Evolutionary conservation across 2,888 invertebrate genomes (phyloP), one percentile per base, ranked within the genome.

Genomic region (Rutpela maculata): DNA sequence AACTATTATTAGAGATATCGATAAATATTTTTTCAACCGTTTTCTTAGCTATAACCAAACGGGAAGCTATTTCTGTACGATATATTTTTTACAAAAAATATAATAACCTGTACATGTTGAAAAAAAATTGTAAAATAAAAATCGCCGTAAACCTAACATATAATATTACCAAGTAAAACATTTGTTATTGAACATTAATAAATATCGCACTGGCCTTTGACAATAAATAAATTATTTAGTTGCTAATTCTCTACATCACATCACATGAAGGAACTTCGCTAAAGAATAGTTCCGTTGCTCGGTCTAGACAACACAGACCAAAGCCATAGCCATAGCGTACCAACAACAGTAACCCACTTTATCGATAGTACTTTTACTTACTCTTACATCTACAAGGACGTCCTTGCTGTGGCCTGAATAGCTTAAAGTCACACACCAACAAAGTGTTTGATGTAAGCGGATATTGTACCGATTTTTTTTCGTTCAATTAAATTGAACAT

Each of bases 381-480:
- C 81, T 81, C 80, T 80, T 79, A 79, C 81, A 76, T 81, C 78
- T 78, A 80, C 85, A 85, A 85, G 85, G 85, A 80, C 84, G 85
- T 79, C 85, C 85, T 85, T 85, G 84, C 80, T 74, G 74, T 80
- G 84, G 79, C 85, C 85, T 85, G 83, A 84, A 85, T 85, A 84
- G 78, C 82, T 83, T 78, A 78, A 74, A 80, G 74, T 80, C 80
- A 77, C 75, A 78, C 78, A 72, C 73, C 63, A 69, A 75, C 75
- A 66, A 66, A 71, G 70, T 75, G 70, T 76, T 77, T 74, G 74
- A 76, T 77, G 76, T 74, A 78, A 79, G 78, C 81, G 79, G 79
- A 80, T 78, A 80, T 80, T 65, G 76, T 77, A 73, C 72, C 35
- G 76, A 74, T 60, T 77, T 77, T 75, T 77, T 63, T 77, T 17